phyloP scores from a whole-genome alignment of 2,113 vertebrate genomes.

The Heterotilapia buettikoferi region DNA sequence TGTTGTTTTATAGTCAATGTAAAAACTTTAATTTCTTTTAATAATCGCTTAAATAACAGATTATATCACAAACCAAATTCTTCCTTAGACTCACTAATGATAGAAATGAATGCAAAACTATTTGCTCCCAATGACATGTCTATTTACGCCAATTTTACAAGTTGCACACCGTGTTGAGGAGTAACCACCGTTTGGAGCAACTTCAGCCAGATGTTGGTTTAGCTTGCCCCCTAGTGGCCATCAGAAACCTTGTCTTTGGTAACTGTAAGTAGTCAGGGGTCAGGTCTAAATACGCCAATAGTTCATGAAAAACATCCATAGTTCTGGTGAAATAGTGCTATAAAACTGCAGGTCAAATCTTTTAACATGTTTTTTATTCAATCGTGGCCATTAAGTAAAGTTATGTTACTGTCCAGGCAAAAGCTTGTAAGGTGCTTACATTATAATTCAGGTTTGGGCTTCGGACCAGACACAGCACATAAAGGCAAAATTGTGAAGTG shows the following conservation, averaged over 20 bases:
- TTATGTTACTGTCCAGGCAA: not conserved
- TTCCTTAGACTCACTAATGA: not conserved
- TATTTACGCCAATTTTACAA: not conserved
- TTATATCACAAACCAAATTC: not conserved
- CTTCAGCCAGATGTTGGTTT: not conserved
- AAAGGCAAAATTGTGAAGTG: not conserved
- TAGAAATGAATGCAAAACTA: not conserved
- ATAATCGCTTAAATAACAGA: not conserved
- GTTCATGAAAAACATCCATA: not conserved
- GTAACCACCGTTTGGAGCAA: not conserved
- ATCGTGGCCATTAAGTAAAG: not conserved
- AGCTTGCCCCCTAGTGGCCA: slow-evolving; percentile 29
- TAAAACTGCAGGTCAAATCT: slow-evolving; percentile 1
- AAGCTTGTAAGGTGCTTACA: not conserved
- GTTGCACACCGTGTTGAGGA: not conserved
- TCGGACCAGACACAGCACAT: not conserved
- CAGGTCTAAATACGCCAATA: not conserved
- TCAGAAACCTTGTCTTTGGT: not conserved
- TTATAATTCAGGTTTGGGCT: not conserved
- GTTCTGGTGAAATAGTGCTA: not conserved
- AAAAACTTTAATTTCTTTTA: not conserved
- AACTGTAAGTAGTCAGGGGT: not conserved
- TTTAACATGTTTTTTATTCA: not conserved
- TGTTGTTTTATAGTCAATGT: not conserved
- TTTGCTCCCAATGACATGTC: not conserved